phyloP scores from a whole-genome alignment of 2,888 invertebrate species.

The Xanthia icteritia region DNA sequence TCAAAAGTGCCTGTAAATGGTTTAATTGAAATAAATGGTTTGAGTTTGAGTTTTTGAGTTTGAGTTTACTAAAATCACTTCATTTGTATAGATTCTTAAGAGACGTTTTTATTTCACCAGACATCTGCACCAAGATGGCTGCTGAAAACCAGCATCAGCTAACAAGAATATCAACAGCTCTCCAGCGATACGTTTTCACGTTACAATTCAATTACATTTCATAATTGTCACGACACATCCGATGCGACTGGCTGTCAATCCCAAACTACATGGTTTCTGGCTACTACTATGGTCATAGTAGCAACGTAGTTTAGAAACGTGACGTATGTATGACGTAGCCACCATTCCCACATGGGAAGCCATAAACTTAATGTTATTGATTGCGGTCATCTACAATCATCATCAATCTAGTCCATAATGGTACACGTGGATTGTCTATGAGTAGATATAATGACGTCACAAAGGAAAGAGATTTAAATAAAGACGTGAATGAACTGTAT shows the following conservation, averaged over 20 bases:
- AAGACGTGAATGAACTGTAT: background rate
- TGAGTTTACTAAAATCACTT: background rate
- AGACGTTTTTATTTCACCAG: background rate
- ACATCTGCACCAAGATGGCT: background rate
- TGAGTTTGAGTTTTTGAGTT: too few relatives aligned
- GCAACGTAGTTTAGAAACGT: background rate
- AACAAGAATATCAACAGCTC: background rate
- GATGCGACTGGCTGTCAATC: background rate
- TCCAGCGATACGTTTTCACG: background rate
- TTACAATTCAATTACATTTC: too few relatives aligned
- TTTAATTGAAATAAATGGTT: too few relatives aligned
- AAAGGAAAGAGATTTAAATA: slow-evolving; percentile 1
- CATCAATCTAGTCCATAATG: slow-evolving; percentile 36
- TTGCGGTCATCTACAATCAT: slow-evolving; percentile 27
- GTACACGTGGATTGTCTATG: slow-evolving; percentile 17
- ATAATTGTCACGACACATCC: background rate
- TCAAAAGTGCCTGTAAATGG: too few relatives aligned
- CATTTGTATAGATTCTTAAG: background rate
- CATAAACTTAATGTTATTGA: slow-evolving; percentile 32
- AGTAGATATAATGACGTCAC: slow-evolving; percentile 18
- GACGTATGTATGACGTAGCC: background rate
- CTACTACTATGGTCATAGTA: background rate
- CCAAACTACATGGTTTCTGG: background rate
- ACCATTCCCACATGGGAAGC: slow-evolving; percentile 10
- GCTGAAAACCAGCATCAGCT: background rate